Conservation (phyloP, 64 coral and sea anemone species). For the Actinia equina region DNA sequence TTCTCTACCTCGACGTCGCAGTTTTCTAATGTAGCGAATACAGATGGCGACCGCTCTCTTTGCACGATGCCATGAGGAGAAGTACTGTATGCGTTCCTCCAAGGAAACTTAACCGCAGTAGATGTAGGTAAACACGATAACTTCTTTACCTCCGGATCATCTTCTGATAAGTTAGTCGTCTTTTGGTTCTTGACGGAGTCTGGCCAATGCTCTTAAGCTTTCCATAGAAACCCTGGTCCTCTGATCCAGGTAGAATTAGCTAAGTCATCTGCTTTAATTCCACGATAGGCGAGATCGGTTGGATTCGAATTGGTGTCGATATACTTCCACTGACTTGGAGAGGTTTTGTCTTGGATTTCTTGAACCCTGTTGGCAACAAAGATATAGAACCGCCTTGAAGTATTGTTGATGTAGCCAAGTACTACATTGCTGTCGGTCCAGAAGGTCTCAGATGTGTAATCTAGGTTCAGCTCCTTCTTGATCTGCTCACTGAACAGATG, state of each 20-base stretch:
- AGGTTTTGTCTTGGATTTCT: background rate
- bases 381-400: background rate
- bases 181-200: background rate
- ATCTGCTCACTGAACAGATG: background rate
- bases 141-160: background rate
- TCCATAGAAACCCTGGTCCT: background rate
- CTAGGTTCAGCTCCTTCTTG: background rate
- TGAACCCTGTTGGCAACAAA: background rate
- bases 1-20: background rate
- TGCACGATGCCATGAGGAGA: constrained; percentile 21
- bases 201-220: background rate
- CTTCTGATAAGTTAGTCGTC: background rate
- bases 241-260: background rate
- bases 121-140: background rate
- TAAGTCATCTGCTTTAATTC: background rate
- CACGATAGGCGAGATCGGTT: background rate
- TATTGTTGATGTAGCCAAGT: background rate
- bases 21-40: background rate
- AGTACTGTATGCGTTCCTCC: constrained; percentile 17
- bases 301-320: background rate
- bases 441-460: background rate
- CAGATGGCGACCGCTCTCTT: constrained; percentile 29
- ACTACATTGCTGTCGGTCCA: background rate
- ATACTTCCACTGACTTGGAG: background rate
- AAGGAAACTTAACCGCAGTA: background rate